A percentile compares a stretch with the other conserved stretches of the same genome.
These are phyloP conservation scores for Seriola quinqueradiata DNA, from an alignment of 2,113 vertebrate genomes.

Conservation along the genomic window DNA sequence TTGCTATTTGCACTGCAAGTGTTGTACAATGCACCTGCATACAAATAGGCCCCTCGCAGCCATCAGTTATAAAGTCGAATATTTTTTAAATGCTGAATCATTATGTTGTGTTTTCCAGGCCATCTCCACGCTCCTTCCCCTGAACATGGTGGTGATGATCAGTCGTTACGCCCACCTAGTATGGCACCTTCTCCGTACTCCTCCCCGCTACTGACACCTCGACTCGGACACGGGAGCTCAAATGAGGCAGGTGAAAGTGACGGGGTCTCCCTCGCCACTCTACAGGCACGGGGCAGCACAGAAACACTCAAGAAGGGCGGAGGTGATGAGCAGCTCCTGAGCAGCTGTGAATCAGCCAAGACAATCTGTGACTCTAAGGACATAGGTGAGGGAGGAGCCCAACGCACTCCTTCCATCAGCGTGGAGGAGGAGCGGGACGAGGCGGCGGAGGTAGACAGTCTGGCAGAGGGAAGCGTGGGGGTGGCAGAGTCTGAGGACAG, in stretches of 20 bases:
- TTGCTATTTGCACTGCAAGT: slow-evolving; percentile 20
- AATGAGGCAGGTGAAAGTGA: slow-evolving; percentile 66
- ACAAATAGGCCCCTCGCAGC: slow-evolving; percentile 7
- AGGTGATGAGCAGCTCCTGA: slow-evolving; percentile 86
- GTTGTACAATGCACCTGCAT: background rate
- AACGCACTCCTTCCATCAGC: slow-evolving; percentile 71
- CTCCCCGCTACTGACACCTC: slow-evolving; percentile 79
- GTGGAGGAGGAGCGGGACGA: slow-evolving; percentile 80
- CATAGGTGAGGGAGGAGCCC: slow-evolving; percentile 50
- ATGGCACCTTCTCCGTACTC: slow-evolving; percentile 84
- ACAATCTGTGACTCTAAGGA: slow-evolving; percentile 87
- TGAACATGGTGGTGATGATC: slow-evolving; percentile 73
- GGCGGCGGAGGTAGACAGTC: slow-evolving; percentile 65
- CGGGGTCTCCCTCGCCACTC: slow-evolving; percentile 58
- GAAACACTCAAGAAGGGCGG: slow-evolving; percentile 83
- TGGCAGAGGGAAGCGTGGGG: slow-evolving; percentile 71
- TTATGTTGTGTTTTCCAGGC: slow-evolving; percentile 54
- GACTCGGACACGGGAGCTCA: slow-evolving; percentile 54
- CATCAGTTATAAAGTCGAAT: slow-evolving; percentile 6
- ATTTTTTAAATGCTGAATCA: background rate
- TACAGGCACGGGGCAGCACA: slow-evolving; percentile 80
- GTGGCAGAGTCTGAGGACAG: slow-evolving; percentile 79
- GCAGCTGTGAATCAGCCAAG: slow-evolving; percentile 95
- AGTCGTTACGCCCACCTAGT: slow-evolving; percentile 86
- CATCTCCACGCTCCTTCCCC: slow-evolving; percentile 66